A percentile compares a stretch with the other conserved stretches of the same genome.
These are phyloP conservation scores for Fregata magnificens DNA, from an alignment of 2,113 vertebrate genomes.

Conservation along the genomic window DNA sequence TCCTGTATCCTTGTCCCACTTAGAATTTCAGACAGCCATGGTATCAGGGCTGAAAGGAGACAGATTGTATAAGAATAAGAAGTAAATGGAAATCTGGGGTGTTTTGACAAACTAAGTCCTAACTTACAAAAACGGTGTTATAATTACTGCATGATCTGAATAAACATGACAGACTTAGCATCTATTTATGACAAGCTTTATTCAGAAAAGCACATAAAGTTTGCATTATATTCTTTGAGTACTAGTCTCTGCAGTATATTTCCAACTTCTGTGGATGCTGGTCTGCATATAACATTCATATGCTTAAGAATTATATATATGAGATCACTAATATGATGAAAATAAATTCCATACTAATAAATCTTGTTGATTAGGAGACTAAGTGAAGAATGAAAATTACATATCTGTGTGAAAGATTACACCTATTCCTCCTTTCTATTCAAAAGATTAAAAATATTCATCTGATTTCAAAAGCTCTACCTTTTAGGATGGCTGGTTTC, in stretches of 20 bases:
- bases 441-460: not conserved
- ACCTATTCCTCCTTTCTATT: not conserved
- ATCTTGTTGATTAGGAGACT: not conserved
- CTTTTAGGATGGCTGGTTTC: not conserved
- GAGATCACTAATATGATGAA: not conserved
- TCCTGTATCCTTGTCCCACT: not conserved
- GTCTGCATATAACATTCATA: not conserved
- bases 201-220: not conserved
- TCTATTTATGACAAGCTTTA: not conserved
- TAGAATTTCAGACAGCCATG: not conserved
- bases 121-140: not conserved
- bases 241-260: not conserved
- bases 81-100: not conserved
- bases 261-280: not conserved
- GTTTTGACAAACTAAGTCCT: not conserved
- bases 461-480: not conserved
- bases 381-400: not conserved
- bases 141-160: not conserved
- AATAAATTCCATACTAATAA: not conserved
- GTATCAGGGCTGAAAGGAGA: not conserved
- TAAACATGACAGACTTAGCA: not conserved
- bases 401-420: not conserved
- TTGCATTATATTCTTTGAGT: not conserved
- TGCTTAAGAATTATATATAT: not conserved
- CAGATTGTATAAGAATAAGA: not conserved